phyloP scores from a whole-genome alignment of 2,888 invertebrate genomes.

The Monopis laevigella region DNA sequence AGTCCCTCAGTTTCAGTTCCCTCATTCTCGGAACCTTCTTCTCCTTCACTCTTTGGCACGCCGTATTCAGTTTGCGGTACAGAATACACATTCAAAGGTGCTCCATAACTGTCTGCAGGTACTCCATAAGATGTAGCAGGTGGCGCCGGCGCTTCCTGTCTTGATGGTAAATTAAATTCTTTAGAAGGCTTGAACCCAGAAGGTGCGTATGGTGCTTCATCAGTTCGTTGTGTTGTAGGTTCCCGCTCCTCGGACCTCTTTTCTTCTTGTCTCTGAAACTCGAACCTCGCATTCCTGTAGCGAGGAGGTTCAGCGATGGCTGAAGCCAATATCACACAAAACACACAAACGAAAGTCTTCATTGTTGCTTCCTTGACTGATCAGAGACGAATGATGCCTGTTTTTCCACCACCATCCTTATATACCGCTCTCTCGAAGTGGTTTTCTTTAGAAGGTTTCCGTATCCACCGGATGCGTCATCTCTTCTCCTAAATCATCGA shows the following conservation, averaged over 20 bases:
- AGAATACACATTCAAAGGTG: conserved; percentile 42
- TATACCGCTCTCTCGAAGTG: conserved; percentile 43
- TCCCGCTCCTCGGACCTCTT: conserved; percentile 20
- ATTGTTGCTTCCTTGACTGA: conserved; percentile 38
- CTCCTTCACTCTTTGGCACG: conserved; percentile 24
- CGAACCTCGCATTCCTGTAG: conserved; percentile 34
- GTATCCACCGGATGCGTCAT: conserved; percentile 46
- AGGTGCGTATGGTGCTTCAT: conserved; percentile 43
- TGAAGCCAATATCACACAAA: conserved; percentile 34
- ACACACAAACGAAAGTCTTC: conserved; percentile 41
- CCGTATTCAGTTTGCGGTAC: conserved; percentile 43
- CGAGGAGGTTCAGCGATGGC: conserved; percentile 45
- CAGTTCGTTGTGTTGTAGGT: conserved; percentile 24
- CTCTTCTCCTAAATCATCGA: conserved; percentile 39
- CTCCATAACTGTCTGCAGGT: conserved; percentile 48
- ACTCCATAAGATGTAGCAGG: conserved; percentile 46
- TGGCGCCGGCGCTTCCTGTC: conserved; percentile 34
- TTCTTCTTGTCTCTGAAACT: conserved; percentile 37
- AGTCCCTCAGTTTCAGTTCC: conserved; percentile 17
- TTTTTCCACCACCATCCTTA: conserved; percentile 28
- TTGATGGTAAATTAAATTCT: conserved; percentile 45
- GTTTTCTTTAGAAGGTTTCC: conserved; percentile 38
- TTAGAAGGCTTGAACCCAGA: conserved; percentile 44
- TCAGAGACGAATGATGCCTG: conserved; percentile 50
- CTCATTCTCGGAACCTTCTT: conserved; percentile 13